Base-by-base conservation (phyloP, 2,888 invertebrate species). In the Seladonia tumulorum region DNA sequence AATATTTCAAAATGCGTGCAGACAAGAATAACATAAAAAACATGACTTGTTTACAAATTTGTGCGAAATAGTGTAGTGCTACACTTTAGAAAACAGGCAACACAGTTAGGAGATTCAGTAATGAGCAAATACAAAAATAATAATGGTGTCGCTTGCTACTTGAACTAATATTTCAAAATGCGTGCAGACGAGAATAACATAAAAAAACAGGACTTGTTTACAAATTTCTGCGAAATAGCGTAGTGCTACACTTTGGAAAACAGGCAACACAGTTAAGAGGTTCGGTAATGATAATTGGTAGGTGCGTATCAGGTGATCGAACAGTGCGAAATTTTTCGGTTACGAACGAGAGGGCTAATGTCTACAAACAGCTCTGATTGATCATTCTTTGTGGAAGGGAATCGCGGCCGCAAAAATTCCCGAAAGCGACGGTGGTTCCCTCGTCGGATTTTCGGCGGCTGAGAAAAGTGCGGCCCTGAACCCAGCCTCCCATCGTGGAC, bases 401-500 rank as follows among this genome's bases (percentile, higher is more conserved):
- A 39, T 66, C 66, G 22, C 18, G 29, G 3, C 22, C 18, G 35
- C 35, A 22, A 66, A 66, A 18, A 66, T 66, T 18, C 35, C 10
- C 66, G 35, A 66, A 66, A 35, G 35, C 66, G 18, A 35, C 66
- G 66, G 29, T 16, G n/a, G 57, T 49, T 53, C 49, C 18, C 29
- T 7, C 14, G 60, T 16, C 47, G 77, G 73, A 91, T 90, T 90
- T 91, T 92, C 90, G 90, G 89, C 85, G 18, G 35, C 47, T 39
- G 76, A 87, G 90, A 91, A 90, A 90, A 92, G 92, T 91, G 90
- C 91, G 93, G 93, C 94, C 93, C 93, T 93, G 94, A 90, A 92
- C 92, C 39, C 90, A 92, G 90, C 93, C 93, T 94, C 92, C 92
- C 93, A 91, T 91, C 94, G 93, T 93, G 94, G 94, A 94, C 94